phyloP scores from a whole-genome alignment of 2,797 vertebrate genomes.

The Acanthurus tractus region DNA sequence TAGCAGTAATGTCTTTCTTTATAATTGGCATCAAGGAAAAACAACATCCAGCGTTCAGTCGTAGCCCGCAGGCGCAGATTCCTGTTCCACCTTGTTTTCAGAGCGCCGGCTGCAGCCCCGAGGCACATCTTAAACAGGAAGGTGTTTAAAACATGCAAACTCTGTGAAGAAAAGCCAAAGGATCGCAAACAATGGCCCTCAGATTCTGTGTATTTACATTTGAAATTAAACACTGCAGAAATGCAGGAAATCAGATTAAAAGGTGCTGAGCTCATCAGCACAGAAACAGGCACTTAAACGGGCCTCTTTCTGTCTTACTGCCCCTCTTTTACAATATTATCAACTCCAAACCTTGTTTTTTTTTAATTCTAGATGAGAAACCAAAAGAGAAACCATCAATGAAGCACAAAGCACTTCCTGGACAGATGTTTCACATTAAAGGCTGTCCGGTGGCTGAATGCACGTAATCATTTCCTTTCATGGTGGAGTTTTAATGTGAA shows the following conservation, averaged over 20 bases:
- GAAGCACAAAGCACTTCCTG: neutral
- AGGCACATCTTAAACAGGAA: slow-evolving; percentile 45
- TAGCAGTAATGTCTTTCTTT: slow-evolving; percentile 71
- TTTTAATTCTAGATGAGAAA: too few relatives aligned
- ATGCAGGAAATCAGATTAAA: neutral
- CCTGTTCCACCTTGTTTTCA: slow-evolving; percentile 66
- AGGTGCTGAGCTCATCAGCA: too few relatives aligned
- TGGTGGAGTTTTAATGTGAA: slow-evolving; percentile 16
- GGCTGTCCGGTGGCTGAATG: neutral
- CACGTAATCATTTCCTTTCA: neutral
- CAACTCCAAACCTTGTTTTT: too few relatives aligned
- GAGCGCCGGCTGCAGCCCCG: slow-evolving; percentile 10
- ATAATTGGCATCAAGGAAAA: slow-evolving; percentile 57
- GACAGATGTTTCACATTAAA: slow-evolving; percentile 24
- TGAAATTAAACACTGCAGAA: neutral
- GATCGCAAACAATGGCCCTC: neutral
- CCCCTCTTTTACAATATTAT: too few relatives aligned
- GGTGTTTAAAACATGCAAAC: slow-evolving; percentile 30
- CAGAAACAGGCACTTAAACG: too few relatives aligned
- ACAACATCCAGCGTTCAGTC: slow-evolving; percentile 55
- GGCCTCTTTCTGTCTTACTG: too few relatives aligned
- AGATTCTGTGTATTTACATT: neutral
- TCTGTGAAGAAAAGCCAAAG: neutral
- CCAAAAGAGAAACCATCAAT: neutral
- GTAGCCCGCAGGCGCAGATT: slow-evolving; percentile 56